A percentile compares a stretch with the other conserved stretches of the same genome.
These are phyloP conservation scores for Amitus sp. DNA, from an alignment of 2,888 invertebrate species.

Conservation along the genomic window DNA sequence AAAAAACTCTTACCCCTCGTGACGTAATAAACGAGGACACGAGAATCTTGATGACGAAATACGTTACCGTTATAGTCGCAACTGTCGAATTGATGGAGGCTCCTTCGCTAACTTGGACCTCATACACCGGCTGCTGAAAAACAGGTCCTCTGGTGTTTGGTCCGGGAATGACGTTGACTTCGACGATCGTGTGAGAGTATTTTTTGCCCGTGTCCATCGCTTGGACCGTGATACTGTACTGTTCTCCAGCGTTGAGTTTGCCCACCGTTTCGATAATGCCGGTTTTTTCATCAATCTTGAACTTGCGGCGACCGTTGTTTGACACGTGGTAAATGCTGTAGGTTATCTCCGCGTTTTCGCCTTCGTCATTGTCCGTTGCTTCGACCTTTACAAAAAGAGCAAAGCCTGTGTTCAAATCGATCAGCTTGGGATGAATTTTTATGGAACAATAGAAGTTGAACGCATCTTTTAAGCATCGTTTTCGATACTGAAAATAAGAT, in stretches of 20 bases:
- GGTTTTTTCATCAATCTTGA: conserved; percentile 81
- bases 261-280: conserved; percentile 85
- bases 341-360: conserved; percentile 82
- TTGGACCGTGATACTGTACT: conserved; percentile 88
- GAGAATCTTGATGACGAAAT: no score
- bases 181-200: conserved; percentile 86
- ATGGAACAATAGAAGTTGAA: no score
- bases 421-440: no score
- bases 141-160: conserved; percentile 84
- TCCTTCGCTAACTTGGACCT: conserved; percentile 89
- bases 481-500: no score
- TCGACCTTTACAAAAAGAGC: conserved; percentile 69
- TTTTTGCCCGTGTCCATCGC: conserved; percentile 84
- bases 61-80: conserved; percentile 79
- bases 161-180: conserved; percentile 85
- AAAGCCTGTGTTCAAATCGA: not conserved
- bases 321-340: conserved; percentile 92
- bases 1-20: no score
- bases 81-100: conserved; percentile 89
- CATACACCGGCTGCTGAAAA: conserved; percentile 84
- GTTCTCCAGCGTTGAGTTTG: conserved; percentile 85
- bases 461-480: no score
- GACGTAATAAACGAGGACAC: no score
- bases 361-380: conserved; percentile 87
- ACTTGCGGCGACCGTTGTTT: conserved; percentile 88